Base-by-base conservation (phyloP, 2,888 invertebrate species). In the Xanthorhoe spadicearia region DNA sequence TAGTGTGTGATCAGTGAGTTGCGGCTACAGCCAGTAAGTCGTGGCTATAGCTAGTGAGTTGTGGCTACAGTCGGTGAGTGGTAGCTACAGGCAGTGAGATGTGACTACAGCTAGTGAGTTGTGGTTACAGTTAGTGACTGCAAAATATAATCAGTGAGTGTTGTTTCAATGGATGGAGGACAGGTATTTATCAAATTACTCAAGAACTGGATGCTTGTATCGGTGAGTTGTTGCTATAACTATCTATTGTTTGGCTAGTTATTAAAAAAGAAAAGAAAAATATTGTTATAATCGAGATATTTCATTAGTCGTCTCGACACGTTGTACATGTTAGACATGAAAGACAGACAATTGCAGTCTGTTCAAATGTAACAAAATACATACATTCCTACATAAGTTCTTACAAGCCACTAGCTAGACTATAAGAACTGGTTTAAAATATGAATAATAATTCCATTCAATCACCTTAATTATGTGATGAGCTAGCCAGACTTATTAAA, bases 1-100 rank as follows among this genome's bases (percentile, higher is more conserved):
- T 10, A 48, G 9, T n/a, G 46, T 15, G 46, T 46, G 38, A 86
- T 83, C 95, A 89, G 94, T 95, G 15, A 83, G 86, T 64, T 48
- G 2, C 38, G 19, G 5, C 0, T 28, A 10, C 19, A 15, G 15
- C 13, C 15, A 49, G 10, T 15, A 17, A 48, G 48, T 48, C 17
- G 48, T 13, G 13, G 38, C 10, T 43, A 13, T 13, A 43, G 38
- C 17, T 10, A 48, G 9, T n/a, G 46, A 46, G 15, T 46, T 28
- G 28, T 4, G 5, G 28, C 2, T 28, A 28, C 5, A 8, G 86
- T 83, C 95, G 89, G 94, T 95, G 15, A 83, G 86, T 64, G 28
- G 2, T 35, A 49, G 5, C 0, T 23, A 9, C 19, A 15, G 15
- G 5, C 15, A 48, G 9, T n/a, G 46, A 46, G 46, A 28, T 28